Conservation (phyloP, 2,113 vertebrate genomes). For the Grallaria varia region DNA sequence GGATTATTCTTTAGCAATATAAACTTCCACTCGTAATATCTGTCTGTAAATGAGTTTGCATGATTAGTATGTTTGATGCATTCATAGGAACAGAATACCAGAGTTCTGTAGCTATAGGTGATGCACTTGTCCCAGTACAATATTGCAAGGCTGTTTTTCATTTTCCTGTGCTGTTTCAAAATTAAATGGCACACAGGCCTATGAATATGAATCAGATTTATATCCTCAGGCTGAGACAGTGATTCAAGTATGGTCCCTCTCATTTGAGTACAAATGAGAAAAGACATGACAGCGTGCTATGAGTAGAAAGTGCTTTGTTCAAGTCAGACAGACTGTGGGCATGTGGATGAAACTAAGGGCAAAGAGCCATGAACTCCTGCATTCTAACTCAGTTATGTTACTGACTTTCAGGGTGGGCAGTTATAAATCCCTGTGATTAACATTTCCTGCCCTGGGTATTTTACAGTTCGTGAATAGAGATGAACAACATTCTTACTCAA, state of each 20-base stretch:
- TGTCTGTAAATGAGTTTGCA: neutral
- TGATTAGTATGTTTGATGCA: neutral
- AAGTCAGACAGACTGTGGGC: neutral
- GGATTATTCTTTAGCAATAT: neutral
- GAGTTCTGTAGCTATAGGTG: neutral
- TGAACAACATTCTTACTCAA: neutral
- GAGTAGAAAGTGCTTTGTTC: neutral
- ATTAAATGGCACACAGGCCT: neutral
- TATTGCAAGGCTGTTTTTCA: neutral
- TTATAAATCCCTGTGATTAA: neutral
- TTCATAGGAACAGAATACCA: neutral
- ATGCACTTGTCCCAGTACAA: neutral
- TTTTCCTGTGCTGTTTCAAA: constrained; percentile 2
- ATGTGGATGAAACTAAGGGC: neutral
- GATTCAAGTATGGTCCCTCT: neutral
- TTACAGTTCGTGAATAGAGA: neutral
- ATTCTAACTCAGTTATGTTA: neutral
- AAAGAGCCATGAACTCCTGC: neutral
- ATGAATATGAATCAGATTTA: neutral
- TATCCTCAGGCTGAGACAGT: neutral
- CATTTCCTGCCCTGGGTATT: neutral
- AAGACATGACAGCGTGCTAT: neutral
- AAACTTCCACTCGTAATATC: neutral
- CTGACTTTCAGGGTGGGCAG: neutral
- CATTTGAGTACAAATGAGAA: neutral